These are phyloP conservation scores for Microcebus jonahi DNA, from an alignment of 2,113 vertebrate genomes.

Conservation along the genomic window DNA sequence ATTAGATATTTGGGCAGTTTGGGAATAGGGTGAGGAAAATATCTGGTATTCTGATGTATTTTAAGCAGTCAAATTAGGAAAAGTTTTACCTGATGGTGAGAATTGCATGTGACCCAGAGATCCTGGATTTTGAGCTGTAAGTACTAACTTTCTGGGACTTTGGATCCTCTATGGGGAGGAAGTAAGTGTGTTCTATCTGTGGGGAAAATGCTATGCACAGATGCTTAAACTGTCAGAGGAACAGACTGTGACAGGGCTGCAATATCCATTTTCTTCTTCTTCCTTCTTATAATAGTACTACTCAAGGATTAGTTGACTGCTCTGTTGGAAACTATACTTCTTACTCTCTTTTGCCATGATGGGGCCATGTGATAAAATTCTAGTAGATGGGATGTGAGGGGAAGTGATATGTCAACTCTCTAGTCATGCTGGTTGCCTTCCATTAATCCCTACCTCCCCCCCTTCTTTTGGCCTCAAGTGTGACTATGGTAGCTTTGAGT, in stretches of 20 bases:
- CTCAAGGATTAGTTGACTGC: neutral
- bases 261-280: neutral
- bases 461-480: neutral
- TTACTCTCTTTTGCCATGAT: neutral
- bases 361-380: neutral
- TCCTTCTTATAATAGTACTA: neutral
- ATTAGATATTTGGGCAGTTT: neutral
- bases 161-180: neutral
- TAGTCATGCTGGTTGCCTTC: neutral
- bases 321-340: neutral
- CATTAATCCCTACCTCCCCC: neutral
- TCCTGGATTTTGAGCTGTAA: neutral
- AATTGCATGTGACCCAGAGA: neutral
- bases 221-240: neutral
- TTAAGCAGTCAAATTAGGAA: neutral
- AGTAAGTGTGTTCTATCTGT: neutral
- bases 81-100: neutral
- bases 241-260: neutral
- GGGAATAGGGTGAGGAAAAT: neutral
- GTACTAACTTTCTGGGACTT: neutral
- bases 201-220: accelerated
- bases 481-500: neutral
- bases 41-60: neutral
- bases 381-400: neutral
- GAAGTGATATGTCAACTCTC: neutral